These are phyloP conservation scores for Melanerpes aurifrons DNA, from an alignment of 2,113 vertebrate genomes.

Conservation along the genomic window DNA sequence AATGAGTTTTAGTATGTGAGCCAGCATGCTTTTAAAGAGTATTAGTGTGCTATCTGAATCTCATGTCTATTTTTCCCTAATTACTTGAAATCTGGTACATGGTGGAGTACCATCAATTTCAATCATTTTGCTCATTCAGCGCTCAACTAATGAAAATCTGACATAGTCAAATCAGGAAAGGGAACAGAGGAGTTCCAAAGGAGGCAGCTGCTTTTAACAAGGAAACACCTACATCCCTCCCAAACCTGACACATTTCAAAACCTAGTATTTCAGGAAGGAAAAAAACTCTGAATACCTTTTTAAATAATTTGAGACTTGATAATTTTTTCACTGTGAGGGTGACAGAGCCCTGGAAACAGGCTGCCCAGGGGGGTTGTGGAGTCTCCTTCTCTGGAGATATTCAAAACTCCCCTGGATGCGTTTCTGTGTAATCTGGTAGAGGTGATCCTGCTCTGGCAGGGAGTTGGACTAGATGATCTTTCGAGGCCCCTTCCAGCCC, in stretches of 20 bases:
- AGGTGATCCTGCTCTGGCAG: too few species aligned
- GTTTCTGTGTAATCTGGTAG: too few species aligned
- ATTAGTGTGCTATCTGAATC: background rate
- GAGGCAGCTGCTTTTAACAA: background rate
- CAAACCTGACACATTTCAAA: background rate
- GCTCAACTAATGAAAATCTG: background rate
- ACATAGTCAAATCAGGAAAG: background rate
- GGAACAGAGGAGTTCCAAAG: background rate
- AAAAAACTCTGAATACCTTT: background rate
- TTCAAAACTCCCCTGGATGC: too few species aligned
- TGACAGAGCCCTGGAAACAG: too few species aligned
- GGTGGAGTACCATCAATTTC: background rate
- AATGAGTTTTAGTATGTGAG: background rate
- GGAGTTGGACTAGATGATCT: too few species aligned
- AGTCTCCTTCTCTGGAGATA: too few species aligned
- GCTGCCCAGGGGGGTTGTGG: too few species aligned
- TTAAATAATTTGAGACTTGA: background rate
- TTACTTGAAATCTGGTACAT: background rate
- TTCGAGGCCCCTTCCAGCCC: too few species aligned
- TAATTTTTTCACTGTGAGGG: background rate
- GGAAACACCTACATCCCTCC: background rate
- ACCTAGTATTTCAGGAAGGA: background rate
- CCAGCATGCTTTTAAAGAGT: background rate
- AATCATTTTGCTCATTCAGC: background rate
- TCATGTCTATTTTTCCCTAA: background rate